Base-by-base conservation (phyloP, 2,888 invertebrate species). In the Drosophila eohydei region DNA sequence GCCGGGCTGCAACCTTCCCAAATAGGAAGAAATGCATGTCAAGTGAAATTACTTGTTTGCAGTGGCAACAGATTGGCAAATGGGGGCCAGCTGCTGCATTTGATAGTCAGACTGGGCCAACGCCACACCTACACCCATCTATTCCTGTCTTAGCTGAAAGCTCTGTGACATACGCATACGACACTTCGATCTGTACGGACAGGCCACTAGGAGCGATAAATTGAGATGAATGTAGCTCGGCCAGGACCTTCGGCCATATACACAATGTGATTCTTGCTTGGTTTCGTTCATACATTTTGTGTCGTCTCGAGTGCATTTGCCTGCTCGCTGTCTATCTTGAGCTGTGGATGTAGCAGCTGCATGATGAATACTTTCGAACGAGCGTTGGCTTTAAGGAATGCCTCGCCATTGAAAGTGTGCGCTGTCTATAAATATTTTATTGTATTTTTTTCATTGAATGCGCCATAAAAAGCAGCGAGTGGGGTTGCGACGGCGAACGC, bases 41-140 rank as follows among this genome's bases (percentile, higher is more conserved):
- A 90, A 86, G 90, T 81, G 79, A 83, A 88, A 78, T 90, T 83
- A 83, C 78, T 75, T 81, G 84, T 77, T 86, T 85, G 78, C 72
- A 71, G 58, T 73, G 63, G 52, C 68, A 72, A 70, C 70, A 65
- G 56, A 68, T 74, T 55, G 66, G 7, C 43, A 68, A 58, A 65
- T 51, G 56, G n/a, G 16, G 40, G 21, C 28, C 52, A 50, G 68
- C 52, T 56, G 26, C 32, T 21, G 59, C 32, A 59, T 21, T 26
- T 46, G 41, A 21, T 44, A 43, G 3, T 41, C 40, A 26, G 26
- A 6, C n/a, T 34, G 2, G n/a, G 14, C 50, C 38, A 54, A 55
- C 57, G 71, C 36, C 28, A 32, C 52, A 59, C 62, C 30, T 56
- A 63, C 60, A 57, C 60, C 52, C 44, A 59, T 32, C 52, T 3